Conservation (phyloP, 2,113 vertebrate genomes). For the Myotis yumanensis region DNA sequence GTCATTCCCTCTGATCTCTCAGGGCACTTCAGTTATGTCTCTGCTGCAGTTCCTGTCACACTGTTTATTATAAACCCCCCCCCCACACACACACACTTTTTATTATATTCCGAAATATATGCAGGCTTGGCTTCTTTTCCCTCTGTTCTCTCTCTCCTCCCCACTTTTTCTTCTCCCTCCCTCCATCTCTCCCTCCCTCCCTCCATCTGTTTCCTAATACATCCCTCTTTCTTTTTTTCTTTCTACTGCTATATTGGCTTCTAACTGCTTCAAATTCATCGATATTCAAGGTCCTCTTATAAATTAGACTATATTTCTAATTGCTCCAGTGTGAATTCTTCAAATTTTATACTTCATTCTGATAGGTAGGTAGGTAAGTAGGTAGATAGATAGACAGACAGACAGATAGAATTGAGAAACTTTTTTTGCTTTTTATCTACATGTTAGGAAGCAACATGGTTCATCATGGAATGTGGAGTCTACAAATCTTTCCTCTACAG, state of each 20-base stretch:
- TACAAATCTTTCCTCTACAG: not conserved
- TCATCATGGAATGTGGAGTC: not conserved
- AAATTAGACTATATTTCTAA: not conserved
- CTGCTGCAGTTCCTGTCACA: not conserved
- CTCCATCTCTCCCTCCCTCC: not conserved
- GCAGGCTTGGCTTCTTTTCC: not conserved
- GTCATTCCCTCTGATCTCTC: not conserved
- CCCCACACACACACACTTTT: not conserved
- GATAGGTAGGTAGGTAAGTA: not conserved
- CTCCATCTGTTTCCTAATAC: not conserved
- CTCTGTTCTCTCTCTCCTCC: not conserved
- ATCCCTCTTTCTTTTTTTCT: not conserved
- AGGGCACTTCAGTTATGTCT: not conserved
- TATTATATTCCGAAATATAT: not conserved
- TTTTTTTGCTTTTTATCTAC: not conserved
- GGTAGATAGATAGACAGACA: not conserved
- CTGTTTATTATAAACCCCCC: not conserved
- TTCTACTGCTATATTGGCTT: not conserved
- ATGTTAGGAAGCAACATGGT: not conserved
- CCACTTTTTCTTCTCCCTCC: too few relatives aligned
- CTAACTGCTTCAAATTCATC: not conserved
- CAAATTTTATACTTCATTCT: not conserved
- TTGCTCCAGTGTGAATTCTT: constrained; percentile 14
- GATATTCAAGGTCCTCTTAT: not conserved
- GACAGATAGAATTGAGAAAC: not conserved